These are phyloP conservation scores for Empidonax traillii DNA, from an alignment of 2,113 vertebrate species.

Conservation along the genomic window DNA sequence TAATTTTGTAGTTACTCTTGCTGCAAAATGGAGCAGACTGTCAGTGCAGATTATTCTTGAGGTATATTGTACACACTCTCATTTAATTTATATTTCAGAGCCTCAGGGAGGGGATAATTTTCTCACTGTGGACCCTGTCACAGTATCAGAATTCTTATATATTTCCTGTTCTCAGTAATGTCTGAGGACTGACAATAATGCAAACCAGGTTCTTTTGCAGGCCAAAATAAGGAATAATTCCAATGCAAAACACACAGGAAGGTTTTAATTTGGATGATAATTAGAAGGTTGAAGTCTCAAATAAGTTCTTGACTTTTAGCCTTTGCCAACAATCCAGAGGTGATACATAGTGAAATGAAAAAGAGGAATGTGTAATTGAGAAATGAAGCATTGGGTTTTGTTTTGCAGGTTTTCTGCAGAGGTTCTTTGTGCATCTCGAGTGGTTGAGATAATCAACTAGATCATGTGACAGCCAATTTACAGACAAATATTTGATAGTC, in stretches of 20 bases:
- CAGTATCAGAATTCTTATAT: neutral
- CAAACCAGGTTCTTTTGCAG: neutral
- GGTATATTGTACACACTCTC: neutral
- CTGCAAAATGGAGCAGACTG: neutral
- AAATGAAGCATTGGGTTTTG: neutral
- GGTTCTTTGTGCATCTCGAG: neutral
- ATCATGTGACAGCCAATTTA: neutral
- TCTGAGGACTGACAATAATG: neutral
- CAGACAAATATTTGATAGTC: neutral
- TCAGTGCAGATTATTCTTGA: neutral
- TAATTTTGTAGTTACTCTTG: neutral
- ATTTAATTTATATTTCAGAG: neutral
- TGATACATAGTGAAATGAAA: neutral
- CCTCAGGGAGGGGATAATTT: neutral
- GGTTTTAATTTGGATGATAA: neutral
- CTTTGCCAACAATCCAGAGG: neutral
- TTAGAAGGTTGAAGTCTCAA: neutral
- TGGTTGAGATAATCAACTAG: neutral
- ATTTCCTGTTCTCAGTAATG: neutral
- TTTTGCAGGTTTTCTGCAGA: neutral
- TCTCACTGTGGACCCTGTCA: neutral
- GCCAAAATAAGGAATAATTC: neutral
- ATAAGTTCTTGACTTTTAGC: neutral
- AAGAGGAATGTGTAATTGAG: neutral
- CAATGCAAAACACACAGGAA: neutral